phyloP scores from a whole-genome alignment of 2,797 vertebrate genomes.

The Silurus aristotelis region DNA sequence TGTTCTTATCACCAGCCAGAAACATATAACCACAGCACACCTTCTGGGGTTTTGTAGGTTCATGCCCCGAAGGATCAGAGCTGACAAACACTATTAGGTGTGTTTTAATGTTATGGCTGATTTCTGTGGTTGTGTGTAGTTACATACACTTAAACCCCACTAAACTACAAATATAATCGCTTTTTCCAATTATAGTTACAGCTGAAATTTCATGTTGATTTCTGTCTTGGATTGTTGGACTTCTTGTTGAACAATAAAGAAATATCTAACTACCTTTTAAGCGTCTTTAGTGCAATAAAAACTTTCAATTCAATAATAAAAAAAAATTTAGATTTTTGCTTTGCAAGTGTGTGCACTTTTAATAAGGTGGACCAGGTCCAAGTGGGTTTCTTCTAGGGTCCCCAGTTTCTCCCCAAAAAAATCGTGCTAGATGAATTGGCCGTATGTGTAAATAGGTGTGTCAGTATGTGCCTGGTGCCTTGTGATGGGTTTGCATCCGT shows the following conservation, averaged over 20 bases:
- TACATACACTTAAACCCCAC: not conserved
- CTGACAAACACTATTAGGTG: too few species aligned
- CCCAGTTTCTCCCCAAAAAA: not conserved
- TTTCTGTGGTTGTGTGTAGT: too few species aligned
- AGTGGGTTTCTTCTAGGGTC: not conserved
- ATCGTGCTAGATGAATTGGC: not conserved
- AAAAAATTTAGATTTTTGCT: not conserved
- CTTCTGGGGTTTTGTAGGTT: too few species aligned
- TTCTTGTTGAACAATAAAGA: not conserved
- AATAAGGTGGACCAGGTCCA: not conserved
- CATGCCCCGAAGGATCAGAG: too few species aligned
- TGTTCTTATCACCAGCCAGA: too few species aligned
- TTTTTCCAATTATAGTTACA: not conserved
- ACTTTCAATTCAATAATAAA: not conserved
- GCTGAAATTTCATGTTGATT: not conserved
- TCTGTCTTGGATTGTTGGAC: not conserved
- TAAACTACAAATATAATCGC: too few species aligned
- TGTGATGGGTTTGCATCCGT: not conserved
- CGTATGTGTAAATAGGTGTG: not conserved
- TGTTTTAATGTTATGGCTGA: too few species aligned
- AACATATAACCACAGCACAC: too few species aligned
- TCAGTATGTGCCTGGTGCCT: not conserved
- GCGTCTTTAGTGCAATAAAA: not conserved
- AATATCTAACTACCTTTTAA: not conserved
- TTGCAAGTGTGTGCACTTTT: not conserved